Base-by-base conservation (phyloP, 2,797 vertebrate genomes). In the Crocidura indochinensis region DNA sequence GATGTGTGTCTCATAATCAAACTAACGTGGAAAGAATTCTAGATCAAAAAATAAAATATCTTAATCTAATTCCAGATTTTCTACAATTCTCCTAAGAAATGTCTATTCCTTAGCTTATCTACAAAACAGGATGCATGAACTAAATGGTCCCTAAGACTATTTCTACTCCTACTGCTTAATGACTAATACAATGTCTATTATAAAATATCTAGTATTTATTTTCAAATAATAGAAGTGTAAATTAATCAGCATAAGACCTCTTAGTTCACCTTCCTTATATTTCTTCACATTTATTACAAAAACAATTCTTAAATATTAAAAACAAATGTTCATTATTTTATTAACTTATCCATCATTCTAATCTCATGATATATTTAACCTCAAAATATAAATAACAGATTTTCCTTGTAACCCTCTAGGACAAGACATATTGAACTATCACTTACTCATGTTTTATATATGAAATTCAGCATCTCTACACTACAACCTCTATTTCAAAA, bases 311-410 rank as follows among this genome's bases (percentile, higher is more conserved):
- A 29, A 86, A 77, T 67, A 62, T 92, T 79, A 81, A 46, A 92
- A 68, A 87, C 1, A 47, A 74, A 81, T 60, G 26, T 49, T 74
- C 29, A 75, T 49, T 84, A 62, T 27, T 6, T 73, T 80, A 83
- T 76, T 53, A 90, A 73, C 67, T 53, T 81, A 20, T 26, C 53
- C 26, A 81, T 78, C 27, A 75, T 94, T 76, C 15, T 68, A 72
- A 53, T 91, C 2, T 49, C 4, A n/a, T 75, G 47, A 77, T 88
- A 85, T 76, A 76, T 77, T 92, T 87, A 90, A 71, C 20, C n/a
- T 90, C 14, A 20, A 17, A 78, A 84, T 29, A 46, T 0, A 6
- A 8, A 53, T 56, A 62, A 46, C 83, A 90, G 91, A 78, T 38
- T 4, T 49, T 1, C 11, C 4, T 51, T 51, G 10, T 88, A 7